These are phyloP conservation scores for Chironomus striatipennis DNA, from an alignment of 1,140 invertebrate genomes.

Conservation along the genomic window DNA sequence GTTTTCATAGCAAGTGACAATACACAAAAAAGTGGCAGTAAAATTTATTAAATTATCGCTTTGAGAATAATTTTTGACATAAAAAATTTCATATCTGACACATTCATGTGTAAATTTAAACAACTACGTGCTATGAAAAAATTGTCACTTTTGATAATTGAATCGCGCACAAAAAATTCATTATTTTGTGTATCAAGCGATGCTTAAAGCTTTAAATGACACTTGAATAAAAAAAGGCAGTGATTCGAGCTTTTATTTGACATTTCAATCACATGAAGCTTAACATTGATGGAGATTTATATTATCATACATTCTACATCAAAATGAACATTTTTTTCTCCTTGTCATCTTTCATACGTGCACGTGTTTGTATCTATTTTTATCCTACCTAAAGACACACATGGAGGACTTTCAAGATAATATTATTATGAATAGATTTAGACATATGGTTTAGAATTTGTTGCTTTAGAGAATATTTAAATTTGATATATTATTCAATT, in stretches of 20 bases:
- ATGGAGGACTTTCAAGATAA: too few species aligned
- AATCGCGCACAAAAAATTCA: background rate
- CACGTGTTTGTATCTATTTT: too few species aligned
- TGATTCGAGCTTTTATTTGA: background rate
- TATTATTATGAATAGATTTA: too few species aligned
- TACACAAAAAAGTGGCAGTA: background rate
- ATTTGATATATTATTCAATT: too few species aligned
- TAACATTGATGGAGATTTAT: background rate
- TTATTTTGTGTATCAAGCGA: background rate
- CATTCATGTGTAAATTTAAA: too few species aligned
- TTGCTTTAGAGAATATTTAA: too few species aligned
- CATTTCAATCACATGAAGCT: background rate
- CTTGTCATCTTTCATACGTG: too few species aligned
- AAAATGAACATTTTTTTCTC: too few species aligned
- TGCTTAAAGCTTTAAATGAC: background rate
- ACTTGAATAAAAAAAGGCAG: background rate
- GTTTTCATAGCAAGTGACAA: too few species aligned
- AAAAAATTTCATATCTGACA: background rate
- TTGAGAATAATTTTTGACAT: background rate
- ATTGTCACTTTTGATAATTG: constrained; percentile 4
- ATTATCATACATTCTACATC: background rate
- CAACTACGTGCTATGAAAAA: background rate
- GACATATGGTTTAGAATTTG: too few species aligned
- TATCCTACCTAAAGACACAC: too few species aligned
- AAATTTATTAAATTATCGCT: background rate